Evolutionary conservation across 2,113 vertebrate genomes (phyloP).

Genomic region (Istiophorus platypterus): DNA sequence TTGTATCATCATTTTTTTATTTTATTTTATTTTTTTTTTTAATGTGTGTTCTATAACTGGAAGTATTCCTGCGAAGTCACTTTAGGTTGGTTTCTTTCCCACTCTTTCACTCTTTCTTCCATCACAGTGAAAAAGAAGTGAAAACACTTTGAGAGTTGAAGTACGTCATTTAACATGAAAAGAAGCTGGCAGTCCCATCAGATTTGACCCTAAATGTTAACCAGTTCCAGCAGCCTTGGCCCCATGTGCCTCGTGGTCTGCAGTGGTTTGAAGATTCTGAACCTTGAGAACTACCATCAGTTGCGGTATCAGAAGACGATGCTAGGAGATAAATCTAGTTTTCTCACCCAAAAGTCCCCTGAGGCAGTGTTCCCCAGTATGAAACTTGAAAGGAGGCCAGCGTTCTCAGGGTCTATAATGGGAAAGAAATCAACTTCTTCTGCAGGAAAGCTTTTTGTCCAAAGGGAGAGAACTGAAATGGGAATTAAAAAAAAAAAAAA

Average conservation of each 20-base stretch:
- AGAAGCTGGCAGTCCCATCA: conserved; percentile 7
- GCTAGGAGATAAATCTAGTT: background rate
- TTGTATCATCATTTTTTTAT: conserved; percentile 58
- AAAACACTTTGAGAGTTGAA: conserved; percentile 23
- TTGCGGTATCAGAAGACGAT: background rate
- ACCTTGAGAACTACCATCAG: conserved; percentile 44
- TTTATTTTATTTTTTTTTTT: background rate
- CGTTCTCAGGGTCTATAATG: conserved; percentile 62
- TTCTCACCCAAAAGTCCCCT: conserved; percentile 19
- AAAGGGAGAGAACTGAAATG: conserved; percentile 36
- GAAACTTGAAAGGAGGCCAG: conserved; percentile 48
- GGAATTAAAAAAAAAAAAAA: background rate
- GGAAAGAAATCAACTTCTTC: conserved; percentile 49
- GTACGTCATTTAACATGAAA: background rate
- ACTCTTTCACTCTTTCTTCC: conserved; percentile 53
- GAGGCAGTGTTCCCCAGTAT: background rate
- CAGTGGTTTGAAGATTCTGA: conserved; percentile 14
- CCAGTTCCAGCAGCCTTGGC: background rate
- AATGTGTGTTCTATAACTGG: conserved; percentile 69
- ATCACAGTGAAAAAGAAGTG: conserved; percentile 54
- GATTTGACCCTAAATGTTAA: background rate
- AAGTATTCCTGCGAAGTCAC: conserved; percentile 67
- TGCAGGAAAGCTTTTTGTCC: conserved; percentile 42
- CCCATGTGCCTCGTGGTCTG: background rate
- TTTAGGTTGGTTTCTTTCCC: conserved; percentile 63